Conservation (phyloP, 2,113 vertebrate genomes). For the Rissa tridactyla region DNA sequence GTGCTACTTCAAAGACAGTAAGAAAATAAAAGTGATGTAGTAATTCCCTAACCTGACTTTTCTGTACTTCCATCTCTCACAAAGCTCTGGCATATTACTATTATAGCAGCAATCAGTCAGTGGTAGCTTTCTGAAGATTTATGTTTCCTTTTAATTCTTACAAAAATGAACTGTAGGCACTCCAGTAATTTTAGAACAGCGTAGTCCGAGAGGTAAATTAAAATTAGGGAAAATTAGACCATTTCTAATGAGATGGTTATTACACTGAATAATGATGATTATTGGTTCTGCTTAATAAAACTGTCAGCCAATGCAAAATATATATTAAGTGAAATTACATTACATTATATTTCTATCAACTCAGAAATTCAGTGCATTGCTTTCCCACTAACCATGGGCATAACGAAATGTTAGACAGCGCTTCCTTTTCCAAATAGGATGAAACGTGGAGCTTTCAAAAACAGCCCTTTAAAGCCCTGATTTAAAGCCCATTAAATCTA, state of each 20-base stretch:
- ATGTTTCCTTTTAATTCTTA: conserved; percentile 57
- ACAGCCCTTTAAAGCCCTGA: not conserved
- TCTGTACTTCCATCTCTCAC: conserved; percentile 25
- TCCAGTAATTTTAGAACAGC: conserved; percentile 57
- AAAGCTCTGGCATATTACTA: conserved; percentile 1
- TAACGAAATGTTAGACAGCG: not conserved
- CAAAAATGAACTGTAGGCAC: conserved; percentile 63
- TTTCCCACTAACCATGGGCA: conserved; percentile 31
- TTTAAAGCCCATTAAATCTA: conserved; percentile 2
- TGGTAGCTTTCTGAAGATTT: conserved; percentile 28
- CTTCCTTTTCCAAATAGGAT: conserved; percentile 17
- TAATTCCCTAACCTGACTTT: conserved; percentile 40
- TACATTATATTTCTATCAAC: conserved; percentile 60
- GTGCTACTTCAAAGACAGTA: not conserved
- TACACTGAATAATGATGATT: conserved; percentile 71
- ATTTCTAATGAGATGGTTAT: conserved; percentile 75
- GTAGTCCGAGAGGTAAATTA: conserved; percentile 73
- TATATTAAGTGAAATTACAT: conserved; percentile 71
- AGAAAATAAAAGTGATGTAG: not conserved
- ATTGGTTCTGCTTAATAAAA: conserved; percentile 78
- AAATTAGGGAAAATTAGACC: conserved; percentile 74
- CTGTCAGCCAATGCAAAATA: conserved; percentile 74
- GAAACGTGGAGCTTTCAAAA: conserved; percentile 37
- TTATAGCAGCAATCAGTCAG: conserved; percentile 40
- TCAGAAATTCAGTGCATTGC: conserved; percentile 27